Base-by-base conservation (phyloP, 2,888 invertebrate species). In the Acrobasis suavella region DNA sequence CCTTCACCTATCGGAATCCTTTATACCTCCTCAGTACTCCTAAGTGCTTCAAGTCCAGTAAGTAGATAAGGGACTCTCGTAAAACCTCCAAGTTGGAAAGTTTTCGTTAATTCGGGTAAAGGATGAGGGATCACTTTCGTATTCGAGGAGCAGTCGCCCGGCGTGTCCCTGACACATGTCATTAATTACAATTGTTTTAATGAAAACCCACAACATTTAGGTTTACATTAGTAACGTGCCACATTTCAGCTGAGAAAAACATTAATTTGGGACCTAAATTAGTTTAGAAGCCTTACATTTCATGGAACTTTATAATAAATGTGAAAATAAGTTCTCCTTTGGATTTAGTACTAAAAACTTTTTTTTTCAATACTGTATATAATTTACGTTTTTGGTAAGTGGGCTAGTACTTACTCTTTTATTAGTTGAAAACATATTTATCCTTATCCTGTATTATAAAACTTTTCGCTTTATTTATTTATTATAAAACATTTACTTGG, bases 181-280 rank as follows among this genome's bases (percentile, higher is more conserved):
- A 64, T 70, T 76, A 76, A 76, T 74, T 76, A 72, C 72, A 64
- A 72, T 71, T 73, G 75, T 75, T 75, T 70, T 64, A 38, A 32
- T 32, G 32, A 42, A 46, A 12, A 12, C 46, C n/a, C 12, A 42
- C 42, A 42, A 46, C 46, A n/a, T 46, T 46, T 46, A n/a, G 60
- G 60, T 52, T 52, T 52, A 52, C 52, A 17, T 52, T 42, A 42
- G 14, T 8, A 42, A 39, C 12, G 12, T 14, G 42, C 42, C 3
- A 42, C 14, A 12, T 42, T 14, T 12, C 12, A 10, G 10, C 0
- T 14, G n/a, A n/a, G 12, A 39, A 42, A 42, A 42, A 42, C 12
- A 14, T 42, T 42, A 5, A 12, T 12, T 42, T 42, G 42, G 42
- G 3, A 12, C 42, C 12, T 42, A 12, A 42, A 42, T 42, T 12